Evolutionary conservation across 2,888 invertebrate species (phyloP).

Genomic region (Lamellibrachia satsuma): DNA sequence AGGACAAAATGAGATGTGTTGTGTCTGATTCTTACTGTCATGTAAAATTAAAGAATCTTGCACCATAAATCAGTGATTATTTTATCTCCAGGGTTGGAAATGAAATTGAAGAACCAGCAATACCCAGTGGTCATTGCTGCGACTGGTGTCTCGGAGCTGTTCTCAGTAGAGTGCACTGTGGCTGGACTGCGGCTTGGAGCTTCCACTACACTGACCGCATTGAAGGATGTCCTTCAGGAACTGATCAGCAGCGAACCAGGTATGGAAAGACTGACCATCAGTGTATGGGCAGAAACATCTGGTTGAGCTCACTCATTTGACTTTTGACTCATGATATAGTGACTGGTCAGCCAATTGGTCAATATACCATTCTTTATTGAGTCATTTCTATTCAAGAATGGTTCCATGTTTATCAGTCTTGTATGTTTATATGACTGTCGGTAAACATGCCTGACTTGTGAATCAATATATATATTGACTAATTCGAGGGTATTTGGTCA

Average conservation of each 20-base stretch:
- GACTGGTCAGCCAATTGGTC: not conserved
- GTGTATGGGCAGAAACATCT: not conserved
- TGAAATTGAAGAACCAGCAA: conserved; percentile 83
- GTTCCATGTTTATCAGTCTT: too few relatives aligned
- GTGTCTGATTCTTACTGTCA: too few relatives aligned
- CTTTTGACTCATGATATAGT: not conserved
- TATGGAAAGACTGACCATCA: not conserved
- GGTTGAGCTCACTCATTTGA: not conserved
- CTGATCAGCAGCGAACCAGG: conserved; percentile 22
- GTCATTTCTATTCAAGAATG: too few relatives aligned
- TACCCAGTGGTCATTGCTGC: conserved; percentile 85
- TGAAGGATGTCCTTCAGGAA: conserved; percentile 75
- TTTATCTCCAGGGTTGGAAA: conserved; percentile 75
- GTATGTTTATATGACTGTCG: too few relatives aligned
- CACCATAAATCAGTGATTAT: not conserved
- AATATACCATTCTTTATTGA: too few relatives aligned
- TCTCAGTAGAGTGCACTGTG: conserved; percentile 68
- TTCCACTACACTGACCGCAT: conserved; percentile 78
- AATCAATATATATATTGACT: too few relatives aligned
- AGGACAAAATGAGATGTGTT: too few relatives aligned
- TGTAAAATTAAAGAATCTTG: not conserved
- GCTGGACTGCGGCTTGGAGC: conserved; percentile 80
- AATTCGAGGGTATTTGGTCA: too few relatives aligned
- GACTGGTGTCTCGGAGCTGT: conserved; percentile 75
- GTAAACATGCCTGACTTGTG: too few relatives aligned